These are phyloP conservation scores for Chascanopsetta lugubris DNA, from an alignment of 2,113 vertebrate genomes.

Conservation along the genomic window DNA sequence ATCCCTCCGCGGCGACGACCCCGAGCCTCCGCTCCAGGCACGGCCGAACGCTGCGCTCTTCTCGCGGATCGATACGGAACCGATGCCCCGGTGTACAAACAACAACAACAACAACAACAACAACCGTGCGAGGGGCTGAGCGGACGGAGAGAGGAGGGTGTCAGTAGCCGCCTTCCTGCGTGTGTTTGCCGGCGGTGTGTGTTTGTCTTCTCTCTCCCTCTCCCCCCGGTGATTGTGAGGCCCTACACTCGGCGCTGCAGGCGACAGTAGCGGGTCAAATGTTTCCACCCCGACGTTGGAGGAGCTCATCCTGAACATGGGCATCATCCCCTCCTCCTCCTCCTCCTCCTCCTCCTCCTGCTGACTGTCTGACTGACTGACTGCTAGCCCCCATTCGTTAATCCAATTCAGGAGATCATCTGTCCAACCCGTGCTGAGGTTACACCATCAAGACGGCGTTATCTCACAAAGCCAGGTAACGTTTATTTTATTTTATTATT, in stretches of 20 bases:
- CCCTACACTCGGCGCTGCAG: constrained; percentile 25
- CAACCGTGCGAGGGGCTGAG: constrained; percentile 29
- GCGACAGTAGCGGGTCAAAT: constrained; percentile 57
- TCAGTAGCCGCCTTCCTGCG: constrained; percentile 37
- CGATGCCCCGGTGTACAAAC: constrained; percentile 30
- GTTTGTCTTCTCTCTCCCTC: no score
- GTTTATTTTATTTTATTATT: not conserved
- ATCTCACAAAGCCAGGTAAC: constrained; percentile 70
- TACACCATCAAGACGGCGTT: constrained; percentile 64
- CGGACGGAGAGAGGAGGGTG: constrained; percentile 17
- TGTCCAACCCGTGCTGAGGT: constrained; percentile 46
- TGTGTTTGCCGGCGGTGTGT: not conserved
- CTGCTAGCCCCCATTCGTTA: constrained; percentile 54
- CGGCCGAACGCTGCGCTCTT: constrained; percentile 37
- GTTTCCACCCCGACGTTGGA: constrained; percentile 49
- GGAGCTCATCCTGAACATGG: constrained; percentile 52
- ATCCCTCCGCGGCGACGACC: constrained; percentile 4
- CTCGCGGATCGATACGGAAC: constrained; percentile 7
- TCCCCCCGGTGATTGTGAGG: constrained; percentile 28
- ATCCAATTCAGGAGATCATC: constrained; percentile 75
- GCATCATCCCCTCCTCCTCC: constrained; percentile 44
- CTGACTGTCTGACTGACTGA: constrained; percentile 31
- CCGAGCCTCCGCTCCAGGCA: not conserved
- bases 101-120: no score
- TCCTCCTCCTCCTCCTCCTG: not conserved